Base-by-base conservation (phyloP, 2,797 vertebrate genomes). In the Botia kubotai region DNA sequence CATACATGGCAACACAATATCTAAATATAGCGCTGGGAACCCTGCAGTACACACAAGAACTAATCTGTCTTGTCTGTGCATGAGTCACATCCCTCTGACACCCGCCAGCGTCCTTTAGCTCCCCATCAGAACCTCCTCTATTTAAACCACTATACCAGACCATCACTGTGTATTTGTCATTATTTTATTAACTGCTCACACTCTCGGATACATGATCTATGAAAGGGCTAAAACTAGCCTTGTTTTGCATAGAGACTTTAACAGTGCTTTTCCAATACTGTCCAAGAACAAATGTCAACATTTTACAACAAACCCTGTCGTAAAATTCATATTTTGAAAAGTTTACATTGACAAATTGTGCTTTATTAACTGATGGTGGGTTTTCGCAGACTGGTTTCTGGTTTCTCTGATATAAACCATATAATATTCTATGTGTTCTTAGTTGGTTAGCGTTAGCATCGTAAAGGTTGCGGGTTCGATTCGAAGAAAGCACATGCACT, bases 11-110 rank as follows among this genome's bases (percentile, higher is more conserved):
- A 79, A 71, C 72, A 71, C 36, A n/a, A 36, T 58, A 11, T 39
- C 68, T 77, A 82, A 82, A 77, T 77, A 65, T 75, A 81, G 72
- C 39, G 3, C 46, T 43, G 66, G 57, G 39, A 79, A 60, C 43
- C 65, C 36, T n/a, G 43, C 36, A 72, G 60, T 57, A 33, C 46
- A 50, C 46, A 50, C 10, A 73, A 3, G 63, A 50, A 36, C 7
- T 48, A n/a, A 19, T 46, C 75, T 57, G 33, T 26, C 7, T 48
- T 26, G 19, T 46, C 75, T 57, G 33, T 26, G 23, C 50, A 21
- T 48, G 66, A 75, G 33, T 72, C 68, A 76, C 11, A 17, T n/a
- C 48, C n/a, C 21, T 57, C 50, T 58, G 48, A 55, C n/a, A 23
- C 36, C 63, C 65, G 70, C 39, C 57, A 48, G 55, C 19, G 62